These are phyloP conservation scores for Salarias fasciatus DNA, from an alignment of 2,797 vertebrate species.

Conservation along the genomic window DNA sequence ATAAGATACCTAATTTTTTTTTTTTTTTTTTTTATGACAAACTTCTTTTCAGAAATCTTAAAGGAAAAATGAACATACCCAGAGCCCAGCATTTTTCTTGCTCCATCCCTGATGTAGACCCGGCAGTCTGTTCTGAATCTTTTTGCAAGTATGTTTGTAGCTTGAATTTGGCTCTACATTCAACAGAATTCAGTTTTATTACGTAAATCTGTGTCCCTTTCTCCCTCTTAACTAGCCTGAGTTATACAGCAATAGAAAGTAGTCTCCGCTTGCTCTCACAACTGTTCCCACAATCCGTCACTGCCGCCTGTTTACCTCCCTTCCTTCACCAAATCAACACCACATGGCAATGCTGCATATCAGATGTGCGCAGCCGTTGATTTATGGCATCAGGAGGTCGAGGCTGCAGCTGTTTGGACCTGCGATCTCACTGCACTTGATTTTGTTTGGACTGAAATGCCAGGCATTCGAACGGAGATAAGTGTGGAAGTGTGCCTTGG, in stretches of 20 bases:
- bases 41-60: no score
- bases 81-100: no score
- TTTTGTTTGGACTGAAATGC: background rate
- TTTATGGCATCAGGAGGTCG: slow-evolving; percentile 35
- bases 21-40: no score
- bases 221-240: no score
- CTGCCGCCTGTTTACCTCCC: slow-evolving; percentile 18
- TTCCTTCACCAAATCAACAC: slow-evolving; percentile 47
- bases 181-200: no score
- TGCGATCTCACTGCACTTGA: slow-evolving; percentile 3
- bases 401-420: slow-evolving; percentile 50
- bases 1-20: no score
- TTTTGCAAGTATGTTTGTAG: no score
- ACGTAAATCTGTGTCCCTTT: no score
- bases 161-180: no score
- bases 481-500: slow-evolving; percentile 4
- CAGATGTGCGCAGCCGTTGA: slow-evolving; percentile 20
- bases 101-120: no score
- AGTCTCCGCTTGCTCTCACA: slow-evolving; percentile 19
- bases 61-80: no score
- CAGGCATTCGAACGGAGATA: slow-evolving; percentile 32
- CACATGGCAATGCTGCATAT: slow-evolving; percentile 43
- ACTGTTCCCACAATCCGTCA: slow-evolving; percentile 29
- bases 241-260: slow-evolving; percentile 4
- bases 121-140: no score